These are phyloP conservation scores for Entomobrya multifasciata DNA, from an alignment of 2,888 invertebrate genomes.

Conservation along the genomic window DNA sequence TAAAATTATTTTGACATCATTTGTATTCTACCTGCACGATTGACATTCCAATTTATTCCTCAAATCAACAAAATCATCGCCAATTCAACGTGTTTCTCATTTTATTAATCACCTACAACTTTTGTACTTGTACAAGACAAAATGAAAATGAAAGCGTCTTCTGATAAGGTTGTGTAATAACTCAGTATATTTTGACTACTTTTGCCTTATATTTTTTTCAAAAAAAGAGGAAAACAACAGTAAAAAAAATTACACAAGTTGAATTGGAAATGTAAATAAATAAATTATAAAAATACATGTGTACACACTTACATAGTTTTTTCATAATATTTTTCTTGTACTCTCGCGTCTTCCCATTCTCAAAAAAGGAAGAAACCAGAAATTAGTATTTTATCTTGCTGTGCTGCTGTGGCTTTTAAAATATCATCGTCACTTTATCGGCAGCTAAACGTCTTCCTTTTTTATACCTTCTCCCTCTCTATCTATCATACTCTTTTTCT, in stretches of 20 bases:
- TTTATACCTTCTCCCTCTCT: conserved; percentile 24
- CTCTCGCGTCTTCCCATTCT: conserved; percentile 30
- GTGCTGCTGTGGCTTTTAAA: conserved; percentile 57
- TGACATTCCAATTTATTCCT: background rate
- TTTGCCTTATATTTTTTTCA: conserved; percentile 28
- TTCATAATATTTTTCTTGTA: no score
- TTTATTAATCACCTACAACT: background rate
- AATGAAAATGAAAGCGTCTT: conserved; percentile 66
- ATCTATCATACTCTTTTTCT: background rate
- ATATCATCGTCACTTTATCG: conserved; percentile 24
- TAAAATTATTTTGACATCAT: conserved; percentile 30
- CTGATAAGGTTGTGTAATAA: conserved; percentile 57
- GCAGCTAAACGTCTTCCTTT: conserved; percentile 38
- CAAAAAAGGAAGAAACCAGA: conserved; percentile 64
- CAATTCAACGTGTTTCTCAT: conserved; percentile 18
- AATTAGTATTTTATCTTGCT: conserved; percentile 60
- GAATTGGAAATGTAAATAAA: conserved; percentile 26
- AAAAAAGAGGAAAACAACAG: conserved; percentile 58
- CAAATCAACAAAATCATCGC: conserved; percentile 27
- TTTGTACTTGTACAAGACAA: conserved; percentile 6
- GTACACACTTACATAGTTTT: conserved; percentile 17
- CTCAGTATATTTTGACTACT: conserved; percentile 50
- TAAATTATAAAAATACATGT: conserved; percentile 10
- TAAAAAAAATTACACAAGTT: conserved; percentile 3
- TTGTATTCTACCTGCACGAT: conserved; percentile 17